A percentile compares a stretch with the other conserved stretches of the same genome.
Evolutionary conservation across 2,888 invertebrate species (phyloP).

Genomic region (Watsonalla cultraria): DNA sequence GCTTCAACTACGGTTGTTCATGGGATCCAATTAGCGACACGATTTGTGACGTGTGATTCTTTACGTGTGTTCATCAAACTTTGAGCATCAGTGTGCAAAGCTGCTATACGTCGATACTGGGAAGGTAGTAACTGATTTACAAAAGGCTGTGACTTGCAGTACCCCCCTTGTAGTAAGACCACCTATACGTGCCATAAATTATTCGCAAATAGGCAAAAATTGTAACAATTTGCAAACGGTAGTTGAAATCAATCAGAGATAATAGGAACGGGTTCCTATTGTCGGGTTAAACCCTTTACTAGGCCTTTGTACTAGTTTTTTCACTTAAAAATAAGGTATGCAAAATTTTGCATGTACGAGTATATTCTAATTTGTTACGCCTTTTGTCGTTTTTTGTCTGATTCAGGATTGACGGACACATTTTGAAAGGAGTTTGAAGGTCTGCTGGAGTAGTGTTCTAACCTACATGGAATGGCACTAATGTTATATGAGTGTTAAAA

Average conservation of each 20-base stretch:
- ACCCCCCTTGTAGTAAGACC: conserved; percentile 51
- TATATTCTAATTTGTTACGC: too few species aligned
- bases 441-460: too few species aligned
- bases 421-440: too few species aligned
- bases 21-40: too few species aligned
- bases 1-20: too few species aligned
- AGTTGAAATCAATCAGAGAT: conserved; percentile 47
- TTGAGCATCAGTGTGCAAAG: conserved; percentile 41
- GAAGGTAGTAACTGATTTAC: conserved; percentile 62
- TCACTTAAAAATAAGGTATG: background rate
- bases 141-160: conserved; percentile 70
- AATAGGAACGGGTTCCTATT: conserved; percentile 48
- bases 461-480: too few species aligned
- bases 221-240: conserved; percentile 59
- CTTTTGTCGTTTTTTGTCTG: too few species aligned
- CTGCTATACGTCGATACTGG: conserved; percentile 44
- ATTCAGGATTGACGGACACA: too few species aligned
- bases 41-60: too few species aligned
- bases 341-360: background rate
- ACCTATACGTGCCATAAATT: conserved; percentile 68
- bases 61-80: too few species aligned
- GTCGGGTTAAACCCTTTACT: conserved; percentile 12
- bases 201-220: conserved; percentile 47
- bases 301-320: background rate
- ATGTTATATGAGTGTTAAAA: too few species aligned